A percentile compares a stretch with the other conserved stretches of the same genome.
phyloP scores from a whole-genome alignment of 2,888 invertebrate species.

The Eugnorisma glareosa region DNA sequence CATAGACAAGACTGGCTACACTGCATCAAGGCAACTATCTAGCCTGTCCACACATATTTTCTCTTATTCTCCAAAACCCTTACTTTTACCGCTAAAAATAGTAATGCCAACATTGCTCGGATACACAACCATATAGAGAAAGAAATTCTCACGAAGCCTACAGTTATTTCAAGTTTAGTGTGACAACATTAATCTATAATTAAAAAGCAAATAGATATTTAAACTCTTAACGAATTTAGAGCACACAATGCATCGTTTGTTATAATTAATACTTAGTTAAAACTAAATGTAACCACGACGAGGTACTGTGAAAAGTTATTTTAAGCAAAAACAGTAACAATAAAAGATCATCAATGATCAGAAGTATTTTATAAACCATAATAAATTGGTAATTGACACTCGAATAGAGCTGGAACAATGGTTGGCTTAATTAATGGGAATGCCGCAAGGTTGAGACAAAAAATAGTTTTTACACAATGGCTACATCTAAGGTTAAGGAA shows the following conservation, averaged over 20 bases:
- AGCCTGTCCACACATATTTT: neutral
- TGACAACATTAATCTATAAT: slow-evolving; percentile 3
- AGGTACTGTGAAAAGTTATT: slow-evolving; percentile 5
- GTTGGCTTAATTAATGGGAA: slow-evolving; percentile 69
- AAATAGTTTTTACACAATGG: slow-evolving; percentile 44
- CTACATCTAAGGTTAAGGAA: slow-evolving; percentile 26
- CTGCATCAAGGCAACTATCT: neutral
- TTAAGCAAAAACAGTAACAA: slow-evolving; percentile 56
- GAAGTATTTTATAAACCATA: slow-evolving; percentile 70
- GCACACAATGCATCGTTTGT: slow-evolving; percentile 40
- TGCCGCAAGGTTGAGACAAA: slow-evolving; percentile 58
- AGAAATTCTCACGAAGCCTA: neutral
- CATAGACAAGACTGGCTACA: neutral
- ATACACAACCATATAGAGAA: neutral
- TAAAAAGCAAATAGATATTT: slow-evolving; percentile 7
- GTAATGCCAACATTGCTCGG: slow-evolving; percentile 15
- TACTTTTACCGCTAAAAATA: neutral
- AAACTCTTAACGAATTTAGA: neutral
- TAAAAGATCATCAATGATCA: slow-evolving; percentile 64
- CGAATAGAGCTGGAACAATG: slow-evolving; percentile 65
- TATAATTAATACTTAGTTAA: slow-evolving; percentile 31
- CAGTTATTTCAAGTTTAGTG: neutral
- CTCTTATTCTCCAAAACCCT: neutral
- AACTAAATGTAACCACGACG: slow-evolving; percentile 29
- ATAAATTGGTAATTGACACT: slow-evolving; percentile 75